Evolutionary conservation across 2,797 vertebrate species (phyloP).

Genomic region (Morus bassanus): DNA sequence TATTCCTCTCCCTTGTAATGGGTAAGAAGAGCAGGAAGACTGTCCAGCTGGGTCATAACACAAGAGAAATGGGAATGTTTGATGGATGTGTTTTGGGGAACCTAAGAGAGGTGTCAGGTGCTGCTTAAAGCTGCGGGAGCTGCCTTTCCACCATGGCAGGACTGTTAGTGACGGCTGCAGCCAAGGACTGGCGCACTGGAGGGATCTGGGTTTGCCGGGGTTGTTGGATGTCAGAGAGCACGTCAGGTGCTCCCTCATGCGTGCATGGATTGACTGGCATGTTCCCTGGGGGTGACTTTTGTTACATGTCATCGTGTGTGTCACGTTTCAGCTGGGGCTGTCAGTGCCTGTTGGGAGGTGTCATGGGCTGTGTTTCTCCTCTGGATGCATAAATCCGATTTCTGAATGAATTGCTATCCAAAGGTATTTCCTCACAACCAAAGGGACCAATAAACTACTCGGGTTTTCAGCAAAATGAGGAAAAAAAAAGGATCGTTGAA

Average conservation of each 20-base stretch:
- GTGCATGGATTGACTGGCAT: not conserved
- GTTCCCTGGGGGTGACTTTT: not conserved
- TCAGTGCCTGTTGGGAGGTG: not conserved
- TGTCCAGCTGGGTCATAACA: not conserved
- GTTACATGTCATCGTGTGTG: not conserved
- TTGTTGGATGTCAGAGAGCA: not conserved
- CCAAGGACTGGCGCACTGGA: fast-evolving
- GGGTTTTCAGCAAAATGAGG: not conserved
- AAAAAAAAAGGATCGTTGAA: not conserved
- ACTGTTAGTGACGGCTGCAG: not conserved
- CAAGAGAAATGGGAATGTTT: not conserved
- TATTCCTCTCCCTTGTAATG: not conserved
- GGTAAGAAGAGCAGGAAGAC: not conserved
- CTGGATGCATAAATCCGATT: not conserved
- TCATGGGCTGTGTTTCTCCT: fast-evolving
- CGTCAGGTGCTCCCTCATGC: fast-evolving
- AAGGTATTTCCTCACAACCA: not conserved
- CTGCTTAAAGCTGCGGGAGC: not conserved
- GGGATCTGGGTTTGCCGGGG: fast-evolving
- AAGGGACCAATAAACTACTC: not conserved
- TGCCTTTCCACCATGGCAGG: not conserved
- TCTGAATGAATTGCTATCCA: not conserved
- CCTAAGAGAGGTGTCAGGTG: not conserved
- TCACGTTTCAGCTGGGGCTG: not conserved
- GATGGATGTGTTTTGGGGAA: not conserved